A percentile compares a stretch with the other conserved stretches of the same genome.
Evolutionary conservation across 2,797 vertebrate genomes (phyloP).

Genomic region (Potorous gilbertii): DNA sequence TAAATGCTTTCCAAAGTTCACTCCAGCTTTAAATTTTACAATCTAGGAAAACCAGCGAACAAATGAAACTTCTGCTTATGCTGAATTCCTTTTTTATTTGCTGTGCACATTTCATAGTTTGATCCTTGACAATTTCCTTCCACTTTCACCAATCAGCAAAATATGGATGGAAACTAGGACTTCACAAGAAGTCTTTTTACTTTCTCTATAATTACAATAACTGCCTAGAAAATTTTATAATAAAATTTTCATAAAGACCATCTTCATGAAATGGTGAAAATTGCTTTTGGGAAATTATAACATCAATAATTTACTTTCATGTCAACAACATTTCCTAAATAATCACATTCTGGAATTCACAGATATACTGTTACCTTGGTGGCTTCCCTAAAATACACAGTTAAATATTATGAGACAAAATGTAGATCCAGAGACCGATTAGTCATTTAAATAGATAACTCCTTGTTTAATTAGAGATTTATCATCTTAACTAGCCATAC

Average conservation of each 20-base stretch:
- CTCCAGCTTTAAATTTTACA: not conserved
- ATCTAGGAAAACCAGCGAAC: not conserved
- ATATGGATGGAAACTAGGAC: constrained; percentile 46
- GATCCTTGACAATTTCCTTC: not conserved
- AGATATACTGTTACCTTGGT: constrained; percentile 49
- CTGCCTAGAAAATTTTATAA: constrained; percentile 78
- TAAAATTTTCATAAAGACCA: constrained; percentile 81
- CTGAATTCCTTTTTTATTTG: not conserved
- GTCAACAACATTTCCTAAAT: constrained; percentile 74
- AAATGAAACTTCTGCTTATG: not conserved
- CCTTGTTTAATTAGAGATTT: constrained; percentile 83
- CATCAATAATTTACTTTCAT: constrained; percentile 79
- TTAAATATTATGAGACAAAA: constrained; percentile 62
- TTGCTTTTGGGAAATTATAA: constrained; percentile 65
- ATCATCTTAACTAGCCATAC: constrained; percentile 79
- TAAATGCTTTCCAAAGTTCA: not conserved
- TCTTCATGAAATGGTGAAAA: constrained; percentile 77
- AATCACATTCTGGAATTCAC: constrained; percentile 53
- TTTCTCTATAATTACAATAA: constrained; percentile 71
- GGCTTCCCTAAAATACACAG: constrained; percentile 52
- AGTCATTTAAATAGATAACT: constrained; percentile 77
- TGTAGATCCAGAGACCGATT: constrained; percentile 71
- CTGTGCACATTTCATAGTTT: not conserved
- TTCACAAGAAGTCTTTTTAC: constrained; percentile 67
- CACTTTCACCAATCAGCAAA: constrained; percentile 44